phyloP scores from a whole-genome alignment of 2,113 vertebrate genomes.

The Serinus canaria region DNA sequence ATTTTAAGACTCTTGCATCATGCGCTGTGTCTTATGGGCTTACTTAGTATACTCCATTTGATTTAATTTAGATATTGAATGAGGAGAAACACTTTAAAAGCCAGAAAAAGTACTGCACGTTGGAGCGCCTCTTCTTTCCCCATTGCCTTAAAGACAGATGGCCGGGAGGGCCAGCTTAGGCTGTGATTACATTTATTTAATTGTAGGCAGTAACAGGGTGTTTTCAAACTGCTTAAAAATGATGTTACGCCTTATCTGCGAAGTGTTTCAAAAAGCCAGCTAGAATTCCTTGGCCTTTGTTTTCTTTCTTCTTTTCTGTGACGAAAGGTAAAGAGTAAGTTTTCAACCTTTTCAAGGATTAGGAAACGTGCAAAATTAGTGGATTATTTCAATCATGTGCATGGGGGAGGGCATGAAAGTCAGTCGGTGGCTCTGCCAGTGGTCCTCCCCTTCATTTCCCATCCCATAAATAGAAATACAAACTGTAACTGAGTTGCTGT shows the following conservation, averaged over 20 bases:
- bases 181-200: conserved; percentile 6
- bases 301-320: neutral
- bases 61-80: conserved; percentile 81
- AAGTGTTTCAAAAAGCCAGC: neutral
- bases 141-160: conserved; percentile 26
- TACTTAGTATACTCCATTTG: conserved; percentile 76
- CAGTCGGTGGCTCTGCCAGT: neutral
- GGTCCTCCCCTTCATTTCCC: neutral
- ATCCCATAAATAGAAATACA: neutral
- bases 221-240: conserved; percentile 16
- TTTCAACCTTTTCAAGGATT: neutral
- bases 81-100: conserved; percentile 76
- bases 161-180: conserved; percentile 45
- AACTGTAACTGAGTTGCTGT: neutral
- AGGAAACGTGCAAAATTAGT: neutral
- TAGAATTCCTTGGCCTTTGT: neutral
- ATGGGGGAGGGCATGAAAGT: neutral
- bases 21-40: conserved; percentile 70
- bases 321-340: neutral
- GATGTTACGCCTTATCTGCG: neutral
- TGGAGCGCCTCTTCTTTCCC: conserved; percentile 14
- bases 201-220: neutral
- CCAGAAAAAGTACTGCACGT: conserved; percentile 57
- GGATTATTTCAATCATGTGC: neutral
- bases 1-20: conserved; percentile 76